phyloP scores from a whole-genome alignment of 2,888 invertebrate species.

The Agrochola litura region DNA sequence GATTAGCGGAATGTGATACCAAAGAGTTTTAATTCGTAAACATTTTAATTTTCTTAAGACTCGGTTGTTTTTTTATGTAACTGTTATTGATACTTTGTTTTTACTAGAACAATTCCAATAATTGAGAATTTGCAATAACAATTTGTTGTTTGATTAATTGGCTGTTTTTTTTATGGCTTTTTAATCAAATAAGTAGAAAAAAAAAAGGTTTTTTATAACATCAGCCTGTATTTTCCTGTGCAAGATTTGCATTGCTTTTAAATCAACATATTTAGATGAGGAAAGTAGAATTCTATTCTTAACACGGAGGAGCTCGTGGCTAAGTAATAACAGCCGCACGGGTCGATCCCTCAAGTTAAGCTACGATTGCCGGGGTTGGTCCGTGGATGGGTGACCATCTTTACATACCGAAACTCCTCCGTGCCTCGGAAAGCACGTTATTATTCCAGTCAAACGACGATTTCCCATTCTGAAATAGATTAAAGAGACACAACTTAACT shows the following conservation, averaged over 20 bases:
- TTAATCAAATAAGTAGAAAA: background rate
- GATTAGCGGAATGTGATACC: constrained; percentile 73
- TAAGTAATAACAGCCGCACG: no score
- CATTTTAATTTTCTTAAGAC: constrained; percentile 60
- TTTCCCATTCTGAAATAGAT: no score
- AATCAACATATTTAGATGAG: no score
- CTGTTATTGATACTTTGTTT: constrained; percentile 65
- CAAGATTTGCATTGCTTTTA: background rate
- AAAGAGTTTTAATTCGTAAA: constrained; percentile 64
- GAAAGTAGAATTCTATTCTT: no score
- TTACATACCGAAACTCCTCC: no score
- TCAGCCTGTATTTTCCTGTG: background rate
- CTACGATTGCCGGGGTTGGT: no score
- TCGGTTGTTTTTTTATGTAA: constrained; percentile 44
- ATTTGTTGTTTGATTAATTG: constrained; percentile 25
- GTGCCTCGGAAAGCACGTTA: no score
- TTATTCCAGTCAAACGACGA: no score
- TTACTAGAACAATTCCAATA: constrained; percentile 54
- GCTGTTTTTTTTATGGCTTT: background rate
- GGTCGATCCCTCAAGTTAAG: no score
- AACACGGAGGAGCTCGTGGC: no score
- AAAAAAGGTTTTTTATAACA: background rate
- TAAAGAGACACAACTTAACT: no score
- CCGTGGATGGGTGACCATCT: no score
- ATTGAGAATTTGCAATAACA: constrained; percentile 29